Percentiles rank a stretch among this genome's conserved stretches.
These are phyloP conservation scores for Porites divaricata DNA, from an alignment of 92 coral and sea anemone genomes.

Conservation along the genomic window DNA sequence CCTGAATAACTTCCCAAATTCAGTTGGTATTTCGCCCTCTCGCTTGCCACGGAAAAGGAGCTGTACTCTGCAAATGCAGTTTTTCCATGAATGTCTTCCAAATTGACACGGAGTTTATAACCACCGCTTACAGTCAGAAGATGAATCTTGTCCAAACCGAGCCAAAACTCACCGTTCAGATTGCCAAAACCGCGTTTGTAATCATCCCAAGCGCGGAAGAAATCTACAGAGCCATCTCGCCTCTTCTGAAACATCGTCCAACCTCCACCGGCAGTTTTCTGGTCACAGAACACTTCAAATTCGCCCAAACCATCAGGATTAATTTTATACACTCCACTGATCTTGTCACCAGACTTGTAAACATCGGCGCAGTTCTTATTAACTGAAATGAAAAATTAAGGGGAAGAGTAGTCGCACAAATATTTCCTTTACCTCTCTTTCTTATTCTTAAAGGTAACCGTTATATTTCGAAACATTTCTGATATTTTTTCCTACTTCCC, in stretches of 20 bases:
- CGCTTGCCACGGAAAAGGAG: conserved; percentile 37
- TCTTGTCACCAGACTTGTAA: background rate
- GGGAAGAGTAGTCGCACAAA: no score
- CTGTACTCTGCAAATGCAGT: conserved; percentile 36
- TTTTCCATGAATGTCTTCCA: conserved; percentile 1
- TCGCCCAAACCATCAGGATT: conserved; percentile 51
- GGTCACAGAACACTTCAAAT: conserved; percentile 53
- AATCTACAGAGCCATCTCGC: conserved; percentile 28
- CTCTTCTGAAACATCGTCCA: conserved; percentile 59
- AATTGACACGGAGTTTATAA: conserved; percentile 32
- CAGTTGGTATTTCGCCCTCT: conserved; percentile 27
- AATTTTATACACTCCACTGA: conserved; percentile 47
- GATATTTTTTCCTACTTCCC: background rate
- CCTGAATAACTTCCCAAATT: conserved; percentile 39
- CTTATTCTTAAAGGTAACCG: no score
- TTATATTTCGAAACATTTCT: no score
- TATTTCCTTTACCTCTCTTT: no score
- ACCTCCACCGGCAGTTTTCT: conserved; percentile 46
- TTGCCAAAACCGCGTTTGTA: conserved; percentile 47
- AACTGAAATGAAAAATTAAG: no score
- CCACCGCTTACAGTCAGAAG: conserved; percentile 30
- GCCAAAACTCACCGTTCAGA: conserved; percentile 48
- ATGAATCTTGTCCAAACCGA: conserved; percentile 38
- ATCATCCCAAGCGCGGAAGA: conserved; percentile 36
- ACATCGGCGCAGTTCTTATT: conserved; percentile 15